phyloP scores from a whole-genome alignment of 2,797 vertebrate species.

The Xenops minutus region DNA sequence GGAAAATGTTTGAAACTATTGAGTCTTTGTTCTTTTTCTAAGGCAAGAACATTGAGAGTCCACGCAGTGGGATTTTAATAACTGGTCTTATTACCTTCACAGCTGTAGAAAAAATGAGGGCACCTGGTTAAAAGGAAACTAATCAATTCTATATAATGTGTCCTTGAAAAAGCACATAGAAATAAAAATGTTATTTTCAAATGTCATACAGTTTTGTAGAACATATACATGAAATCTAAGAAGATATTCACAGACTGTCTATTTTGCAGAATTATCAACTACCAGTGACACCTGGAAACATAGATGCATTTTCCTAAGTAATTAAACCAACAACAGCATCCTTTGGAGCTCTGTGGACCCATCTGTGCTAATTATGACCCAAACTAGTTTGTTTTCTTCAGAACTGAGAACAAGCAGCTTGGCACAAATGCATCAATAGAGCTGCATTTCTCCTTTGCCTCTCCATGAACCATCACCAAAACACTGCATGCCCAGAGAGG shows the following conservation, averaged over 20 bases:
- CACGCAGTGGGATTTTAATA: slow-evolving; percentile 7
- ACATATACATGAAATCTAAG: not conserved
- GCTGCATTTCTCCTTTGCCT: not conserved
- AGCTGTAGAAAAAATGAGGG: not conserved
- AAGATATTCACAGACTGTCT: not conserved
- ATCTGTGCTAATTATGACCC: not conserved
- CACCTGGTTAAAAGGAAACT: not conserved
- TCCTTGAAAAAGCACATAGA: not conserved
- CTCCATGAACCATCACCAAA: not conserved
- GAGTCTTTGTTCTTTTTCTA: slow-evolving; percentile 38
- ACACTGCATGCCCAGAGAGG: not conserved
- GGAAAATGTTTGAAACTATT: slow-evolving; percentile 11
- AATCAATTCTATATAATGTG: not conserved
- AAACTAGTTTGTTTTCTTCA: not conserved
- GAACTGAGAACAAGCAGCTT: not conserved
- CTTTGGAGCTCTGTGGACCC: not conserved
- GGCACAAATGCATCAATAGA: too few relatives aligned
- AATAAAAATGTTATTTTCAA: not conserved
- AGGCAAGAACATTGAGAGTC: not conserved
- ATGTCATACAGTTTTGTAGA: not conserved
- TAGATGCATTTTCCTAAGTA: not conserved
- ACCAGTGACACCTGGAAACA: not conserved
- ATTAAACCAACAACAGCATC: not conserved
- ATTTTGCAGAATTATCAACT: not conserved
- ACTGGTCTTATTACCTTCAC: slow-evolving; percentile 1